Percentiles rank a stretch among this genome's conserved stretches.
Conservation (phyloP, 1,140 invertebrate genomes). For the Drosophila hydei region DNA sequence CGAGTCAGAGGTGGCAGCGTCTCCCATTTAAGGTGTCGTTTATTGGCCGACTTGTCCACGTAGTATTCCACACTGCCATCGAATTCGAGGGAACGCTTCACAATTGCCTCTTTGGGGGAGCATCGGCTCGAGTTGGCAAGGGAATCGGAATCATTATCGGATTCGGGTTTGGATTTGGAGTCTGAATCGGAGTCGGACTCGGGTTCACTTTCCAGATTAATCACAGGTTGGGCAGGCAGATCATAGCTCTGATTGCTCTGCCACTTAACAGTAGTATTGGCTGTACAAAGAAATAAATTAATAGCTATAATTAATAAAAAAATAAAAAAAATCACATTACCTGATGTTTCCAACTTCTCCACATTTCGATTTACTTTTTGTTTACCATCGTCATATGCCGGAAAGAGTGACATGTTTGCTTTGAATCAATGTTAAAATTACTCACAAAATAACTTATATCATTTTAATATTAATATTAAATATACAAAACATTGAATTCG, state of each 20-base stretch:
- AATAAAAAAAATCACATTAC: neutral
- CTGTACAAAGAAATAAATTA: neutral
- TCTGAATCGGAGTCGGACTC: neutral
- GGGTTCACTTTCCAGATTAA: neutral
- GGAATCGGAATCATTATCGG: neutral
- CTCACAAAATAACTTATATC: no score
- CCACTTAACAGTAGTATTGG: constrained; percentile 12
- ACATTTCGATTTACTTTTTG: neutral
- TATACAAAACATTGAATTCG: neutral
- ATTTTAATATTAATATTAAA: neutral
- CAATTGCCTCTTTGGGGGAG: neutral
- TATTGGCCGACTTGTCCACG: constrained; percentile 85
- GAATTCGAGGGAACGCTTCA: constrained; percentile 52
- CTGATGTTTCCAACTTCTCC: no score
- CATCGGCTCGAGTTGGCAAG: neutral
- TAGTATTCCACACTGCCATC: constrained; percentile 84
- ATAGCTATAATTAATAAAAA: no score
- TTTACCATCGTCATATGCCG: constrained; percentile 42
- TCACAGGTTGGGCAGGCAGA: neutral
- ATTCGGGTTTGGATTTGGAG: neutral
- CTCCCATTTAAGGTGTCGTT: constrained; percentile 74
- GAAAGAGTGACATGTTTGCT: constrained; percentile 57
- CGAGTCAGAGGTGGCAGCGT: constrained; percentile 59
- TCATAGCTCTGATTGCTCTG: constrained; percentile 21
- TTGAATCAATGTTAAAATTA: no score